A percentile compares a stretch with the other conserved stretches of the same genome.
Evolutionary conservation across 2,888 invertebrate species (phyloP).

Genomic region (Buathra laborator): DNA sequence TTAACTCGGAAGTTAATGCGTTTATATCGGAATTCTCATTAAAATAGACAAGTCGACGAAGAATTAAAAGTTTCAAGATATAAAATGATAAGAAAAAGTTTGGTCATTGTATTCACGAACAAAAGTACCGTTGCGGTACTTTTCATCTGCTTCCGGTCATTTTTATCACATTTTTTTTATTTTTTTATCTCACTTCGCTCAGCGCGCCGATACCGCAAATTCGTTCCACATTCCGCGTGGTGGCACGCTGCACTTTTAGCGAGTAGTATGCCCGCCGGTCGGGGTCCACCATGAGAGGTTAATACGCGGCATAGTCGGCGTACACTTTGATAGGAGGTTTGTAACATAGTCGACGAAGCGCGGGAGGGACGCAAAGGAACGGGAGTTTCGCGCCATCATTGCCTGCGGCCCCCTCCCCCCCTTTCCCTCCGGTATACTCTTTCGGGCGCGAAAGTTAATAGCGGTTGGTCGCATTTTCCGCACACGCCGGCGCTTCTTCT

Average conservation of each 20-base stretch:
- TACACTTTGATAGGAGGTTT: conserved; percentile 22
- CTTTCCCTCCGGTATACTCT: not conserved
- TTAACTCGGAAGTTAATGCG: no score
- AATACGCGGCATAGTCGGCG: conserved; percentile 9
- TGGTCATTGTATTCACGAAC: conserved; percentile 36
- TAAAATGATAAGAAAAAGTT: conserved; percentile 51
- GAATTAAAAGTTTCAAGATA: conserved; percentile 35
- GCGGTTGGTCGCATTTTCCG: conserved; percentile 45
- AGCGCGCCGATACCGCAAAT: conserved; percentile 64
- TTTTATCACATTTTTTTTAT: not conserved
- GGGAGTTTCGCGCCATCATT: conserved; percentile 44
- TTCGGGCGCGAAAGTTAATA: conserved; percentile 59
- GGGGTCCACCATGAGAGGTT: conserved; percentile 19
- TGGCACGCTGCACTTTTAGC: conserved; percentile 47
- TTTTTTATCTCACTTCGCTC: conserved; percentile 15
- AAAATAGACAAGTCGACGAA: not conserved
- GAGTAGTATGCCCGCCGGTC: conserved; percentile 47
- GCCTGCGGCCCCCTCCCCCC: not conserved
- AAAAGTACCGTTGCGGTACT: conserved; percentile 52
- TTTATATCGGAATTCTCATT: not conserved
- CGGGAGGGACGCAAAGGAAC: conserved; percentile 32
- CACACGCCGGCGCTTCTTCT: conserved; percentile 2
- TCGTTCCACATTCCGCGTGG: conserved; percentile 70
- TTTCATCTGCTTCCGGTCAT: not conserved
- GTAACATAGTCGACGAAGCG: not conserved